A percentile compares a stretch with the other conserved stretches of the same genome.
phyloP scores from a whole-genome alignment of 2,797 vertebrate genomes.

The Notoglanidium macrostoma region DNA sequence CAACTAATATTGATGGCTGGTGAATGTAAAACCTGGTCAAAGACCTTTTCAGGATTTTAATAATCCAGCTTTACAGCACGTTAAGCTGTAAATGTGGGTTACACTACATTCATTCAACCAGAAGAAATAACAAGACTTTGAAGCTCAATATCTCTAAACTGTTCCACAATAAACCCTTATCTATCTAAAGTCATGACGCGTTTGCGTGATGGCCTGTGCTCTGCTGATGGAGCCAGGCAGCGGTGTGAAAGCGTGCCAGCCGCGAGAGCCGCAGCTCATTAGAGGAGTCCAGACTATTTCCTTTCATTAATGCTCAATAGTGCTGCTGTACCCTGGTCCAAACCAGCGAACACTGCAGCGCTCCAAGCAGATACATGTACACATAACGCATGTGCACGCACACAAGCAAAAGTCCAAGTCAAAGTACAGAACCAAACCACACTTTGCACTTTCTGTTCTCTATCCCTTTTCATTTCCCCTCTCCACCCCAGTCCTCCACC shows the following conservation, averaged over 20 bases:
- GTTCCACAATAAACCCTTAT: background rate
- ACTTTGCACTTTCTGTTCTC: conserved; percentile 36
- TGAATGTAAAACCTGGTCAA: background rate
- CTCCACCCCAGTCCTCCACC: conserved; percentile 27
- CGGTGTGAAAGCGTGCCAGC: background rate
- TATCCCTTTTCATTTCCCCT: conserved; percentile 10
- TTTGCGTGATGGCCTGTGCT: background rate
- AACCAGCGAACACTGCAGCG: conserved; percentile 21
- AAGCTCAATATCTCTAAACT: background rate
- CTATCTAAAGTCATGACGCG: background rate
- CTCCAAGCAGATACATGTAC: conserved; percentile 24
- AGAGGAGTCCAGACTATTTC: conserved; percentile 43
- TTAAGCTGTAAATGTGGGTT: background rate
- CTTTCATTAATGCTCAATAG: conserved; percentile 47
- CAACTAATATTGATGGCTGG: background rate
- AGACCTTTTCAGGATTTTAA: background rate
- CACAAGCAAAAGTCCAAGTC: conserved; percentile 5
- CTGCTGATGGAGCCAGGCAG: background rate
- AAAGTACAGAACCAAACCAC: conserved; percentile 37
- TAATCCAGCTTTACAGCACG: background rate
- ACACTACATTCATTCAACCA: background rate
- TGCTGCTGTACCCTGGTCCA: conserved; percentile 15
- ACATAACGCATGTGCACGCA: background rate
- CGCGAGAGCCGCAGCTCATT: conserved; percentile 40
- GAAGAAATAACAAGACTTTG: background rate